phyloP scores from a whole-genome alignment of 2,888 invertebrate species.

The Pecten maximus region DNA sequence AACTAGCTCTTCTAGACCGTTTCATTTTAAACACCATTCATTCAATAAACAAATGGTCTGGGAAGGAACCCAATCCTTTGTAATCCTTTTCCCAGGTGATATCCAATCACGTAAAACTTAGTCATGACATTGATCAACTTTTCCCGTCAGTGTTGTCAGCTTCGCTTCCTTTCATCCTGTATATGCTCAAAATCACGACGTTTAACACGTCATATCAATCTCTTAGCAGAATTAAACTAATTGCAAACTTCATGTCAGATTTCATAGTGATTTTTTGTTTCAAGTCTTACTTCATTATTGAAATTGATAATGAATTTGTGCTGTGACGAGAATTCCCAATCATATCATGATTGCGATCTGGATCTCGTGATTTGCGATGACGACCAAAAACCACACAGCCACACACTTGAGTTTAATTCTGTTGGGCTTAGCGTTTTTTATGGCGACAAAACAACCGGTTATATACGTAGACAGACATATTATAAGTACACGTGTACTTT shows the following conservation, averaged over 20 bases:
- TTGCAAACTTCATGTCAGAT: not conserved
- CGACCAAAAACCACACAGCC: no score
- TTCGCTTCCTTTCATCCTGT: not conserved
- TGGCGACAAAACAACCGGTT: not conserved
- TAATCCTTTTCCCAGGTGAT: not conserved
- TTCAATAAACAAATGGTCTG: no score
- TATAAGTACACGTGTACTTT: not conserved
- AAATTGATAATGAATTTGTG: not conserved
- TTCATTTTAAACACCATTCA: no score
- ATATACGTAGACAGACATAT: not conserved
- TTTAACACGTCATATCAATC: not conserved
- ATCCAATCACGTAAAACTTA: no score
- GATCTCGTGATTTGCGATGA: not conserved
- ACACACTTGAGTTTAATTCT: no score
- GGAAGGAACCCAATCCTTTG: not conserved
- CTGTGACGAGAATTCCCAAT: not conserved
- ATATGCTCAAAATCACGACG: not conserved
- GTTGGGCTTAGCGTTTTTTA: not conserved
- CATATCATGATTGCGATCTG: not conserved
- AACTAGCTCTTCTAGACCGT: not conserved
- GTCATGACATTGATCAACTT: not conserved
- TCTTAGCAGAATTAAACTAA: not conserved
- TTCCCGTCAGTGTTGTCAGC: not conserved
- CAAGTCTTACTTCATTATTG: not conserved
- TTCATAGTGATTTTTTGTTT: not conserved